Evolutionary conservation across 2,113 vertebrate species (phyloP).

Genomic region (Centropus bengalensis): DNA sequence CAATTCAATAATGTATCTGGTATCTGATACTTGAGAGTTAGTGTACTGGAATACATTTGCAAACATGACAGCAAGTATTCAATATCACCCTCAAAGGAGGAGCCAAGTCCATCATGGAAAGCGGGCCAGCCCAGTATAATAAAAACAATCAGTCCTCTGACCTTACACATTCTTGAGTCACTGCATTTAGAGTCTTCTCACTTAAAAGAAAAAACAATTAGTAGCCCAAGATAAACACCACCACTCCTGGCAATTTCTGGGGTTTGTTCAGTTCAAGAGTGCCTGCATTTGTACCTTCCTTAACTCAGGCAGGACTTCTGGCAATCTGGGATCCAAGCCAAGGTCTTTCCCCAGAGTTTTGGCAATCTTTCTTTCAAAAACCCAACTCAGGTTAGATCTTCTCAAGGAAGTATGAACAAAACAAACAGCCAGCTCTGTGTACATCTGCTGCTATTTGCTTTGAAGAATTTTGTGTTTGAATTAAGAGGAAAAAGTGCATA

Average conservation of each 20-base stretch:
- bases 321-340: background rate
- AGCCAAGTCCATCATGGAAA: background rate
- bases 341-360: background rate
- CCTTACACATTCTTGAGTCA: background rate
- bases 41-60: background rate
- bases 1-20: background rate
- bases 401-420: background rate
- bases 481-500: background rate
- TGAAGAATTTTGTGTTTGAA: background rate
- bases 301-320: background rate
- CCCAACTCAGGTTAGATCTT: background rate
- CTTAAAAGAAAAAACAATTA: background rate
- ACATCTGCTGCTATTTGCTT: background rate
- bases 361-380: background rate
- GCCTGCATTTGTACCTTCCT: background rate
- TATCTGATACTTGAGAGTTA: background rate
- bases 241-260: background rate
- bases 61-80: background rate
- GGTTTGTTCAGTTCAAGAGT: background rate
- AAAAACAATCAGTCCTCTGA: background rate
- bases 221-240: background rate
- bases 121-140: background rate
- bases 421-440: background rate
- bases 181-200: background rate
- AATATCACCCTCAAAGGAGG: background rate